Conservation (phyloP, 2,113 vertebrate genomes). For the Turdus rufiventris region DNA sequence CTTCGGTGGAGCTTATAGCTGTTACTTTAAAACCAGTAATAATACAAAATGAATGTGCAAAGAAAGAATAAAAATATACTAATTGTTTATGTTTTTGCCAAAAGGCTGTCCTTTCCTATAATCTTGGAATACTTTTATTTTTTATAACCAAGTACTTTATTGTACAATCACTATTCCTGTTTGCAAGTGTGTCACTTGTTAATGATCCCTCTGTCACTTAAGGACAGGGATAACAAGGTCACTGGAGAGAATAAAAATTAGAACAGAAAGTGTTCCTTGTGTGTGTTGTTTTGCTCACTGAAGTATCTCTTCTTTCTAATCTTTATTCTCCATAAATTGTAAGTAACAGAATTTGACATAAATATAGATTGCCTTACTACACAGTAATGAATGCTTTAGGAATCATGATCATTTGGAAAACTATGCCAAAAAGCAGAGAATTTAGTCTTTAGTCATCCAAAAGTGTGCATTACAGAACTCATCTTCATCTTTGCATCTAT, state of each 20-base stretch:
- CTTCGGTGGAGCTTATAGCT: background rate
- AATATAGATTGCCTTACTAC: constrained; percentile 26
- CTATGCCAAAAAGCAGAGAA: background rate
- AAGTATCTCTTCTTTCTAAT: constrained; percentile 2
- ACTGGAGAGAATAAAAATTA: background rate
- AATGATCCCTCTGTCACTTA: background rate
- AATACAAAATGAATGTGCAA: background rate
- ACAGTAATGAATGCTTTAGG: constrained; percentile 28
- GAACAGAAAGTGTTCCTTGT: background rate
- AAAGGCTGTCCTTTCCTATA: background rate
- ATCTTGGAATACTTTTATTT: background rate
- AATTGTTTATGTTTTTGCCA: background rate
- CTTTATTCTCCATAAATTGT: constrained; percentile 43
- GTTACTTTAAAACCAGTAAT: background rate
- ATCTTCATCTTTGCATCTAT: constrained; percentile 31
- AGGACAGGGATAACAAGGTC: constrained; percentile 4
- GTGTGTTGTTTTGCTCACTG: background rate
- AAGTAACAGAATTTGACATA: constrained; percentile 55
- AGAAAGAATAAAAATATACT: background rate
- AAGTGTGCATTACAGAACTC: background rate
- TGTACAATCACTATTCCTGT: background rate
- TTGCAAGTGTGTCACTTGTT: background rate
- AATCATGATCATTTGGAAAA: constrained; percentile 29
- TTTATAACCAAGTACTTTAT: background rate
- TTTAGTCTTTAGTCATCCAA: constrained; percentile 25